These are phyloP conservation scores for Meandrusa payeni DNA, from an alignment of 2,888 invertebrate species.

Conservation along the genomic window DNA sequence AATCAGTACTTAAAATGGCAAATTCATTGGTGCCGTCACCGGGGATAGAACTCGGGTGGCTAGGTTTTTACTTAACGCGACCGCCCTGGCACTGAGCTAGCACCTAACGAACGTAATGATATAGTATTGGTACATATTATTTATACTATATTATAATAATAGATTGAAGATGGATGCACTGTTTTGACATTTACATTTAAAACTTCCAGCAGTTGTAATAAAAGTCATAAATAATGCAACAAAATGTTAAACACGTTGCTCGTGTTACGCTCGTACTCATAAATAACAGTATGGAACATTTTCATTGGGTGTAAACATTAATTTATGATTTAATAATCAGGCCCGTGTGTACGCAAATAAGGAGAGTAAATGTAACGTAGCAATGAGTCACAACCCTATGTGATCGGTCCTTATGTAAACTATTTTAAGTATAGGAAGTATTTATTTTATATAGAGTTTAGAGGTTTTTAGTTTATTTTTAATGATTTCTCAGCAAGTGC, in stretches of 20 bases:
- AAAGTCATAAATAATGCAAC: conserved; percentile 19
- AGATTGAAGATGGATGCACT: too few relatives aligned
- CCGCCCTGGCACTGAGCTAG: too few relatives aligned
- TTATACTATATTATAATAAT: too few relatives aligned
- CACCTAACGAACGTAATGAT: too few relatives aligned
- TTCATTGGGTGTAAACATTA: conserved; percentile 24
- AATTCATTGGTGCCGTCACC: too few relatives aligned
- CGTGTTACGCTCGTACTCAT: conserved; percentile 13
- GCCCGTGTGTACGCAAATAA: conserved; percentile 20
- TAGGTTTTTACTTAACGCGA: too few relatives aligned
- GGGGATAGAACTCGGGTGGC: too few relatives aligned
- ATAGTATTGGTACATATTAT: too few relatives aligned
- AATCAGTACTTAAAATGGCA: too few relatives aligned
- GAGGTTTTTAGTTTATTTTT: conserved; percentile 3
- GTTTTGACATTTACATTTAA: too few relatives aligned
- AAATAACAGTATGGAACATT: conserved; percentile 24
- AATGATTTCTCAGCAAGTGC: too few relatives aligned
- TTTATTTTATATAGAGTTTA: neutral
- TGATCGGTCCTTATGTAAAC: neutral
- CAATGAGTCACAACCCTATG: conserved; percentile 7
- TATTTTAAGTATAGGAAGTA: conserved; percentile 8
- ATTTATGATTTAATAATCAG: conserved; percentile 26
- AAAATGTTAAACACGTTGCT: conserved; percentile 22
- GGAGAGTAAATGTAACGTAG: conserved; percentile 19
- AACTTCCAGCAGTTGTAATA: conserved; percentile 6